phyloP scores from a whole-genome alignment of 2,888 invertebrate genomes.

The Teleogryllus oceanicus region DNA sequence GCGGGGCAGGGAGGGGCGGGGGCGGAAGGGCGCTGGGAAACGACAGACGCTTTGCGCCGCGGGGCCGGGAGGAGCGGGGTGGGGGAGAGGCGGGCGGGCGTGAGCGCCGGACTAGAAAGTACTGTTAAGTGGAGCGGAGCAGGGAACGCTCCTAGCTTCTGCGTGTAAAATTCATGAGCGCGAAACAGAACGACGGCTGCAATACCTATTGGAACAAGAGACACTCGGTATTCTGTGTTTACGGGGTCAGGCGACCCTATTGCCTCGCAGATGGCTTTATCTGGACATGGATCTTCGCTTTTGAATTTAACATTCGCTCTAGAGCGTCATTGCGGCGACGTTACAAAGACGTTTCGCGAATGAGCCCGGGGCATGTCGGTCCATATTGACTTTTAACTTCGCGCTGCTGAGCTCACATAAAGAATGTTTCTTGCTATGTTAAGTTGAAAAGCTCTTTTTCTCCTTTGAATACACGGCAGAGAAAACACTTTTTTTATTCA shows the following conservation, averaged over 20 bases:
- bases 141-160: conserved; percentile 5
- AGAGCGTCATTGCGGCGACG: no score
- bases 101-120: conserved; percentile 1
- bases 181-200: conserved; percentile 1
- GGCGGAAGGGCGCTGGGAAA: background rate
- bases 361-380: no score
- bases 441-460: no score
- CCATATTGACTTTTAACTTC: no score
- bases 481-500: no score
- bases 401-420: no score
- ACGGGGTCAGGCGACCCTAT: background rate
- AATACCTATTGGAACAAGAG: conserved; percentile 18
- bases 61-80: background rate
- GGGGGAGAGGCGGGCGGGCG: background rate
- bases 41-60: background rate
- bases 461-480: no score
- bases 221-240: conserved; percentile 9
- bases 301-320: background rate
- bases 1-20: no score
- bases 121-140: conserved; percentile 7
- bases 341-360: no score
- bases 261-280: background rate
- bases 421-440: no score
- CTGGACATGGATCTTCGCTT: background rate
- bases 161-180: conserved; percentile 4